Evolutionary conservation across 2,797 vertebrate genomes (phyloP), one percentile per base, ranked within the genome.

Genomic region (Leptatherina wallacei): DNA sequence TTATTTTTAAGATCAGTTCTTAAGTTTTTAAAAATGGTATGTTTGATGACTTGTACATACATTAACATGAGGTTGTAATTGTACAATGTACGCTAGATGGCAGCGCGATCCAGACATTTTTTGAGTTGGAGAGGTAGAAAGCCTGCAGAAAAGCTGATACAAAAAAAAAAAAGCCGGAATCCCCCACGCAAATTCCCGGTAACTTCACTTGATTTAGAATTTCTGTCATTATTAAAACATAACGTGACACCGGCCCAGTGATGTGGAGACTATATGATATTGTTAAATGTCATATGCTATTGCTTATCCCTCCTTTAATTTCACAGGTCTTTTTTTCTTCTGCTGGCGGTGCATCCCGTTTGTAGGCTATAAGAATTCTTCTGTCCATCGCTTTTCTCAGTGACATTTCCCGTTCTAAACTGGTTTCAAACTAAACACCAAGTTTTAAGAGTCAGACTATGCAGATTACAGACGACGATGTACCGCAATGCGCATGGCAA

Each of bases 31-130:
- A 72, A 75, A 85, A 85, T 75, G 65, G 27, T 47, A 86, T 83
- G 81, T 75, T 77, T 75, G 73, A 69, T 87, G 85, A 85, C 85
- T 90, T 65, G 87, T 86, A 78, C 76, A 82, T 86, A 73, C 72
- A 82, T 80, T 87, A 59, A 75, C 78, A 69, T 86, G 82, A 86
- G 77, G 90, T 64, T 95, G 95, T 92, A 95, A 94, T 95, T 93
- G 92, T 90, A 88, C 94, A 95, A 93, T 92, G 96, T 96, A 97
- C 97, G 95, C 97, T 98, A 98, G 97, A 96, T 98, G 97, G 97
- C 97, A 98, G 96, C 94, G 95, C 89, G 95, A 95, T 95, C 96
- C 96, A 98, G 96, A 95, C 92, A 96, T 97, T 98, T 93, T 87
- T 85, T 87, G n/a, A 89, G 87, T 76, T 86, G 73, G 75, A 87